Conservation (phyloP, 2,888 invertebrate genomes). For the Chironomus riparius region DNA sequence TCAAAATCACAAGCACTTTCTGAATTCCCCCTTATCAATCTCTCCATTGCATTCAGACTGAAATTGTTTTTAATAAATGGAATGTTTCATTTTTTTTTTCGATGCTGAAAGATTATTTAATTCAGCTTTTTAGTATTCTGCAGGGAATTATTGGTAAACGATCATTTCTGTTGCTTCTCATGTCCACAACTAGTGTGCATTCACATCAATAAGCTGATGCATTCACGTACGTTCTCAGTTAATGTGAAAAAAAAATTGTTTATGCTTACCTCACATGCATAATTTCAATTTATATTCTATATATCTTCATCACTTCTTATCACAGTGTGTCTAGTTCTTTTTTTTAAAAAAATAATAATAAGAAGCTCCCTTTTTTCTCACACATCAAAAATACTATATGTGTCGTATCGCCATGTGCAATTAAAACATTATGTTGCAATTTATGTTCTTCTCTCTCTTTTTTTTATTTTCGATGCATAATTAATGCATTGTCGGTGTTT, state of each 20-base stretch:
- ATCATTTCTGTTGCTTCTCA: neutral
- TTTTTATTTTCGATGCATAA: neutral
- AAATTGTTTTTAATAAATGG: slow-evolving; percentile 7
- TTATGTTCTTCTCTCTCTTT: neutral
- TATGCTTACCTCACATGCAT: neutral
- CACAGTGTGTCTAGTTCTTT: too few species aligned
- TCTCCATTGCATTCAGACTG: neutral
- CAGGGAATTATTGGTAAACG: slow-evolving; percentile 24
- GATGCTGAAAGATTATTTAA: neutral
- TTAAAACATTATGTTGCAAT: neutral
- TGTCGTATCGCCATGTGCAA: neutral
- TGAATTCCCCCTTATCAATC: slow-evolving; percentile 2
- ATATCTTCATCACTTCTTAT: neutral
- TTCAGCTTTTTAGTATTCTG: slow-evolving; percentile 22
- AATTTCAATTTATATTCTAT: neutral
- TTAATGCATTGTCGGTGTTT: slow-evolving; percentile 6
- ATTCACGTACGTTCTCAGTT: slow-evolving; percentile 1
- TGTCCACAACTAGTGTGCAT: neutral
- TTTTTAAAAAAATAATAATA: neutral
- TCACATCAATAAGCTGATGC: slow-evolving; percentile 1
- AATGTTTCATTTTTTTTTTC: neutral
- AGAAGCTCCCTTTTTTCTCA: neutral
- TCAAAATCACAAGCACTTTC: neutral
- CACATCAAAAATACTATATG: neutral
- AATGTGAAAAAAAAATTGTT: neutral